Base-by-base conservation (phyloP, 2,888 invertebrate species). In the Acleris laterana region DNA sequence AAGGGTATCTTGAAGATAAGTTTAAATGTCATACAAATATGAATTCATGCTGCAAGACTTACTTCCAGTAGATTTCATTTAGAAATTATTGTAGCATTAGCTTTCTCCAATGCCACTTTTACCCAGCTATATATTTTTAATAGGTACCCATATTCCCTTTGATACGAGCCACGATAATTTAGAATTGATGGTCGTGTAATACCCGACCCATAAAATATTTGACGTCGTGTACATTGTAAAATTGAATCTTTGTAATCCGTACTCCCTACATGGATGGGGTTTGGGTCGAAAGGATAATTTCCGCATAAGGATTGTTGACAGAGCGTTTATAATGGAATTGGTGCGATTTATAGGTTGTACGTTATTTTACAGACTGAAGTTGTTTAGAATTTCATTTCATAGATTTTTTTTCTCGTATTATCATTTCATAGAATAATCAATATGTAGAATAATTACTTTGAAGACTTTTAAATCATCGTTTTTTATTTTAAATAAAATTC, bases 171-270 rank as follows among this genome's bases (percentile, higher is more conserved):
- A 32, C 25, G 53, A 62, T 62, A 55, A 62, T 55, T 53, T 62
- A 7, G 48, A 62, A 55, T 55, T 48, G 46, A 62, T 48, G 32
- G 32, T 38, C 13, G 38, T 53, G 11, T 58, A 58, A 58, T 48
- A 32, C 48, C 48, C 20, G 19, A 44, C 46, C 19, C 48, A 28
- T 48, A 55, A 60, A 60, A 60, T 48, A 55, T 55, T 62, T 57
- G 17, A 49, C 17, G 32, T 13, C 55, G 16, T 46, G 46, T 62
- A 52, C 62, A 53, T 48, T 53, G 53, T 28, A 55, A 62, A 53
- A 62, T 62, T 62, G 62, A 62, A 62, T 62, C 62, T 48, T 49
- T 55, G 38, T 62, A 62, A 55, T 55, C 32, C 62, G 22, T 48
- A 55, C 62, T 61, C 48, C 55, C 20, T 38, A 53, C 53, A 57